Conservation (phyloP, 2,888 invertebrate species). For the Strigamia maritima region DNA sequence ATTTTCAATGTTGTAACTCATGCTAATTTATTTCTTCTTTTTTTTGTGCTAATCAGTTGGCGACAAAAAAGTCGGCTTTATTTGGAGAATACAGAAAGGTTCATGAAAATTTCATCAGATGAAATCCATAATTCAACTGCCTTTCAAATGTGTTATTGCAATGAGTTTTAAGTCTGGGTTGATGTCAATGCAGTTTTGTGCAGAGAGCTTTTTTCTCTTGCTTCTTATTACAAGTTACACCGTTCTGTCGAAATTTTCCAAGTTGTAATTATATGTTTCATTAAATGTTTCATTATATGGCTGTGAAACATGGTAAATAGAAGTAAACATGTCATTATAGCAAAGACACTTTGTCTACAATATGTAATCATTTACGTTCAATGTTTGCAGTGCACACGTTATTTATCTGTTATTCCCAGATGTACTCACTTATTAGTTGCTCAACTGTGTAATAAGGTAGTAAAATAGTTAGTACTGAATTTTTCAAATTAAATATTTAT, state of each 20-base stretch:
- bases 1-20: too few species aligned
- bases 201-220: background rate
- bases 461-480: background rate
- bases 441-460: background rate
- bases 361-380: background rate
- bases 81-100: constrained; percentile 7
- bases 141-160: constrained; percentile 15
- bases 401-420: background rate
- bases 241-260: background rate
- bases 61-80: background rate
- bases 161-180: constrained; percentile 21
- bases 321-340: background rate
- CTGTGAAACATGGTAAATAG: background rate
- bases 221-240: background rate
- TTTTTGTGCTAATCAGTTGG: constrained; percentile 16
- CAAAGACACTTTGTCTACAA: background rate
- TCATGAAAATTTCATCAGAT: constrained; percentile 25
- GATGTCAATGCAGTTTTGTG: background rate
- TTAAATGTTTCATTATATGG: too few species aligned
- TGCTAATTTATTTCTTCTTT: background rate
- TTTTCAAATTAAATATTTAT: constrained; percentile 21
- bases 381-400: background rate
- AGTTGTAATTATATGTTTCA: background rate
- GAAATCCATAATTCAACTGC: constrained; percentile 14
- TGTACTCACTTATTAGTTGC: background rate